A percentile compares a stretch with the other conserved stretches of the same genome.
Conservation (phyloP, 2,888 invertebrate species). For the Argyra leucocephala region DNA sequence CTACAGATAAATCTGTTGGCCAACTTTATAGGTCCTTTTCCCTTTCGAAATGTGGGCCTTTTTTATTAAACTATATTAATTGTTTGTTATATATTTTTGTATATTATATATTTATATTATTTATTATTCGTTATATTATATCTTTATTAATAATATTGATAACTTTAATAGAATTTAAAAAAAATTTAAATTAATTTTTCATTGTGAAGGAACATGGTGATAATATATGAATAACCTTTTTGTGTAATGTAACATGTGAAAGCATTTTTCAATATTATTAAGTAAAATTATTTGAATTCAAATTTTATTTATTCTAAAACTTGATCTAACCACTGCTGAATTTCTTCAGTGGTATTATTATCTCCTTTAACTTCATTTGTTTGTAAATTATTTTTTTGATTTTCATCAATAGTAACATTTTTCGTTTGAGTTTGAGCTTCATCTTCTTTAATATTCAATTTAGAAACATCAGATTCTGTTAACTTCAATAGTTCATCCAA, state of each 20-base stretch:
- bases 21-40: too few relatives aligned
- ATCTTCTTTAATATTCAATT: constrained; percentile 17
- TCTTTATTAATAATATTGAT: too few relatives aligned
- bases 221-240: too few relatives aligned
- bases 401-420: constrained; percentile 13
- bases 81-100: too few relatives aligned
- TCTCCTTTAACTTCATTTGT: constrained; percentile 8
- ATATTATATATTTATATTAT: too few relatives aligned
- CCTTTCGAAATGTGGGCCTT: too few relatives aligned
- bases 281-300: not conserved
- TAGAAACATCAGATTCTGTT: constrained; percentile 27
- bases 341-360: constrained; percentile 29
- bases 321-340: constrained; percentile 41
- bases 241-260: too few relatives aligned
- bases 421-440: constrained; percentile 1
- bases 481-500: constrained; percentile 37
- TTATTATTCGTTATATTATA: too few relatives aligned
- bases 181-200: not conserved
- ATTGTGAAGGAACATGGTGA: not conserved
- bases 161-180: not conserved
- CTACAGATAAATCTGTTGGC: too few relatives aligned
- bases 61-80: too few relatives aligned
- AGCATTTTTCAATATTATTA: too few relatives aligned
- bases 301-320: constrained; percentile 34
- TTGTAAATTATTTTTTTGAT: constrained; percentile 18